Evolutionary conservation across 1,140 invertebrate genomes (phyloP).

Genomic region (Habropoda laboriosa): DNA sequence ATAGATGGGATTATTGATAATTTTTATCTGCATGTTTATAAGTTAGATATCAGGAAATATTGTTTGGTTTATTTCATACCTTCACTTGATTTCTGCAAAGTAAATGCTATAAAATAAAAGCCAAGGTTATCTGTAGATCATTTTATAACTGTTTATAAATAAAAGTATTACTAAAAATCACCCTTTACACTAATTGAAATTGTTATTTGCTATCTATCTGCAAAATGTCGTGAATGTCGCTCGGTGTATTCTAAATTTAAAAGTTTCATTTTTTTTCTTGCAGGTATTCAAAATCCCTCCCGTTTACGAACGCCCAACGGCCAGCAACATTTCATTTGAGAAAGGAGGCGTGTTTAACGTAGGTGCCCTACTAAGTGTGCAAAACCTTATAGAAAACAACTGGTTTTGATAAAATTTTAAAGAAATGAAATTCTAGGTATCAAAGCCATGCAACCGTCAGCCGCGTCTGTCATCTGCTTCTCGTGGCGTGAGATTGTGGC

Average conservation of each 20-base stretch:
- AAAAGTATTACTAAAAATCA: not conserved
- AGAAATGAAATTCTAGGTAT: conserved; percentile 65
- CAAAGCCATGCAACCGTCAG: conserved; percentile 75
- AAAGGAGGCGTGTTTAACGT: conserved; percentile 75
- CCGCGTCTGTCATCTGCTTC: conserved; percentile 72
- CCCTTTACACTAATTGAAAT: too few species aligned
- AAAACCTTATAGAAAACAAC: too few species aligned
- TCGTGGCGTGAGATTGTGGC: conserved; percentile 79
- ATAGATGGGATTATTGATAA: conserved; percentile 1
- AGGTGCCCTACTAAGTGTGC: conserved; percentile 48
- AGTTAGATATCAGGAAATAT: not conserved
- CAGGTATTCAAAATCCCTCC: conserved; percentile 80
- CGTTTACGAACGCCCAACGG: conserved; percentile 75
- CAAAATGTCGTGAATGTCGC: not conserved
- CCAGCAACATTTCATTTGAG: conserved; percentile 81
- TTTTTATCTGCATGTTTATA: conserved; percentile 23
- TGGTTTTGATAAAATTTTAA: not conserved
- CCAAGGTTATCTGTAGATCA: not conserved
- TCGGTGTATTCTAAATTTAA: not conserved
- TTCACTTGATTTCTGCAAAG: not conserved
- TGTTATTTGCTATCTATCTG: too few species aligned
- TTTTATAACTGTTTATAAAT: not conserved
- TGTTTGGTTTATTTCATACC: not conserved
- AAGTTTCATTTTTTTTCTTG: conserved; percentile 30
- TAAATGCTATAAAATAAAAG: not conserved